Percentiles rank a stretch among this genome's conserved stretches.
These are phyloP conservation scores for Physella acuta DNA, from an alignment of 1,140 invertebrate species.

Conservation along the genomic window DNA sequence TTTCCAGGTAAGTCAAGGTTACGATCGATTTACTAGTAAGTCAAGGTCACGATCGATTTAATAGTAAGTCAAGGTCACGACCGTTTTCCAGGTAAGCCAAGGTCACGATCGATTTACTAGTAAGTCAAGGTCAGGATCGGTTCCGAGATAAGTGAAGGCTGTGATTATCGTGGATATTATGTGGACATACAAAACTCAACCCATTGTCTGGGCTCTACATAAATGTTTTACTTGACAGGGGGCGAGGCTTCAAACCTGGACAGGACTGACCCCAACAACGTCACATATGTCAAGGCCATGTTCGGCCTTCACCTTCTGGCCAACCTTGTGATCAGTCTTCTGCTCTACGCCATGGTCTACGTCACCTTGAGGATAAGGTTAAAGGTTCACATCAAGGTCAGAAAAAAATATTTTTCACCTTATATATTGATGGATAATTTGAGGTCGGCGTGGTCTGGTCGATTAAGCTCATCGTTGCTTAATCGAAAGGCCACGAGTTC, in stretches of 20 bases:
- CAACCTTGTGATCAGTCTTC: slow-evolving; percentile 28
- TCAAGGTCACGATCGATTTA: too few species aligned
- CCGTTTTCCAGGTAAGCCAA: too few species aligned
- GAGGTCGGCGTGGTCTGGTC: not conserved
- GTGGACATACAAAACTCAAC: too few species aligned
- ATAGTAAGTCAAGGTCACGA: too few species aligned
- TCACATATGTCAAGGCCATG: slow-evolving; percentile 29
- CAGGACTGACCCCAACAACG: slow-evolving; percentile 26
- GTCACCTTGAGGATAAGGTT: slow-evolving; percentile 22
- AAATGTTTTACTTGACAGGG: slow-evolving; percentile 21
- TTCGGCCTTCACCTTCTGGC: slow-evolving; percentile 32
- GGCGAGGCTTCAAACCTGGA: slow-evolving; percentile 26
- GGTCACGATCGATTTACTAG: too few species aligned
- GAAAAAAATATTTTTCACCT: too few species aligned
- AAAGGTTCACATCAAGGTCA: slow-evolving; percentile 17
- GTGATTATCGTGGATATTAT: too few species aligned
- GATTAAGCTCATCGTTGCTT: not conserved
- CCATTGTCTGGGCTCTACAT: too few species aligned
- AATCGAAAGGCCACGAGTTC: not conserved
- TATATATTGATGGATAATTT: not conserved
- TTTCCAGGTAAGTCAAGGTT: slow-evolving; percentile 31
- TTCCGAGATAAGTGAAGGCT: too few species aligned
- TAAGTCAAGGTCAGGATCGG: too few species aligned
- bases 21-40: too few species aligned
- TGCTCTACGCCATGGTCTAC: slow-evolving; percentile 27